A percentile compares a stretch with the other conserved stretches of the same genome.
These are phyloP conservation scores for Diarsia dahlii DNA, from an alignment of 2,888 invertebrate genomes.

Conservation along the genomic window DNA sequence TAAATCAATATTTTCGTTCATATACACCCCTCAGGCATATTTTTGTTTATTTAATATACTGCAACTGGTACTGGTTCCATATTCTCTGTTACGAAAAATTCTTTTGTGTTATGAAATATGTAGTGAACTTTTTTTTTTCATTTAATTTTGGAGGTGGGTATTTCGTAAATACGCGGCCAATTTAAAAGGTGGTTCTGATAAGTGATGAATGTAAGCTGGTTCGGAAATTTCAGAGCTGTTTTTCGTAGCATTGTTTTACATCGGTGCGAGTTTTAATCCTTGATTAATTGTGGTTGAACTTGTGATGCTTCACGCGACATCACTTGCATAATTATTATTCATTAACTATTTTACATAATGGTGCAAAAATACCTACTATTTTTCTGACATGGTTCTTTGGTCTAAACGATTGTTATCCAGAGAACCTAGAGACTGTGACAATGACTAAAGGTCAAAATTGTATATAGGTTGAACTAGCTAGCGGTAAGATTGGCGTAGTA, in stretches of 20 bases:
- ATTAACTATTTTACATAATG: not conserved
- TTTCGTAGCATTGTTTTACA: slow-evolving; percentile 12
- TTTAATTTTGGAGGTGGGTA: slow-evolving; percentile 18
- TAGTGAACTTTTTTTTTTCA: slow-evolving; percentile 12
- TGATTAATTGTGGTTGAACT: not conserved
- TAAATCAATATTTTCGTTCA: slow-evolving; percentile 63
- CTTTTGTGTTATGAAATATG: slow-evolving; percentile 31
- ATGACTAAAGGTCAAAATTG: not conserved
- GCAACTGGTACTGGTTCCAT: slow-evolving; percentile 22
- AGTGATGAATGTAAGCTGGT: slow-evolving; percentile 11
- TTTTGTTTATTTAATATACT: slow-evolving; percentile 31
- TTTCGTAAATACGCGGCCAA: slow-evolving; percentile 16
- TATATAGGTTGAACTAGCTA: not conserved
- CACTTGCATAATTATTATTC: not conserved
- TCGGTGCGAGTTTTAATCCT: not conserved
- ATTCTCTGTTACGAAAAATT: slow-evolving; percentile 43
- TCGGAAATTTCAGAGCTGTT: not conserved
- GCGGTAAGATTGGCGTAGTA: not conserved
- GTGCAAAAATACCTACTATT: not conserved
- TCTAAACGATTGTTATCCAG: not conserved
- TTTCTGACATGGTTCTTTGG: not conserved
- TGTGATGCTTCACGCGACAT: not conserved
- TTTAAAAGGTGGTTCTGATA: slow-evolving; percentile 17
- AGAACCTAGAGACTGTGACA: not conserved
- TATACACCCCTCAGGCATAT: slow-evolving; percentile 36